A percentile compares a stretch with the other conserved stretches of the same genome.
phyloP scores from a whole-genome alignment of 2,888 invertebrate genomes.

The Aspidiotus rigidus region DNA sequence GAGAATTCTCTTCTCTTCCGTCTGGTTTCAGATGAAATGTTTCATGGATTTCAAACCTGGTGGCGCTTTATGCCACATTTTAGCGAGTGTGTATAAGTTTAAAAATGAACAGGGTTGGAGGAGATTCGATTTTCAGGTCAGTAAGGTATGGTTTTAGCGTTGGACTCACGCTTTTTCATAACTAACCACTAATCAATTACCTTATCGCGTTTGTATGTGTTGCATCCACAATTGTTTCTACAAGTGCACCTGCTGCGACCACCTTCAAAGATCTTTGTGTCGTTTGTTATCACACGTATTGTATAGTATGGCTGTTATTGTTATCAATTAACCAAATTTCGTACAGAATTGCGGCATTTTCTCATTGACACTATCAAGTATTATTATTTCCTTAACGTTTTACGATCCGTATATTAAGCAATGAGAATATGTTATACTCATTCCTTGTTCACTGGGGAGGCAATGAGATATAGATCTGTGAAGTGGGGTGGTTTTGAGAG shows the following conservation, averaged over 20 bases:
- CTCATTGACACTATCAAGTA: too few species aligned
- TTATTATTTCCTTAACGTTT: too few species aligned
- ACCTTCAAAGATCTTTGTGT: too few species aligned
- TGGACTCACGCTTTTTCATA: slow-evolving; percentile 36
- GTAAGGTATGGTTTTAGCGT: slow-evolving; percentile 54
- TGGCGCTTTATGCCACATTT: slow-evolving; percentile 84
- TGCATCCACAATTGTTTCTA: slow-evolving; percentile 6
- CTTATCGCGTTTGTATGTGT: slow-evolving; percentile 21
- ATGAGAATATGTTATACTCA: too few species aligned
- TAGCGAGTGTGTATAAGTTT: slow-evolving; percentile 88
- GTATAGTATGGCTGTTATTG: too few species aligned
- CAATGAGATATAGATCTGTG: too few species aligned
- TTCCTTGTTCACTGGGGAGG: too few species aligned
- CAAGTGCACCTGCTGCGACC: slow-evolving; percentile 24
- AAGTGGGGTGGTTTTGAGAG: too few species aligned
- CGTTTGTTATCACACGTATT: too few species aligned
- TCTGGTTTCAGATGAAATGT: slow-evolving; percentile 65
- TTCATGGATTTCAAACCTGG: slow-evolving; percentile 93
- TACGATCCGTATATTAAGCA: too few species aligned
- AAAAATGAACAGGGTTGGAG: slow-evolving; percentile 94
- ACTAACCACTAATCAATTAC: slow-evolving; percentile 36
- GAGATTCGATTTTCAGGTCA: slow-evolving; percentile 83
- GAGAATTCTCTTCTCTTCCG: slow-evolving; percentile 30
- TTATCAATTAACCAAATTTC: too few species aligned
- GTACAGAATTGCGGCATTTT: too few species aligned